Evolutionary conservation across 2,888 invertebrate genomes (phyloP).

Genomic region (Gastrophysa polygoni): DNA sequence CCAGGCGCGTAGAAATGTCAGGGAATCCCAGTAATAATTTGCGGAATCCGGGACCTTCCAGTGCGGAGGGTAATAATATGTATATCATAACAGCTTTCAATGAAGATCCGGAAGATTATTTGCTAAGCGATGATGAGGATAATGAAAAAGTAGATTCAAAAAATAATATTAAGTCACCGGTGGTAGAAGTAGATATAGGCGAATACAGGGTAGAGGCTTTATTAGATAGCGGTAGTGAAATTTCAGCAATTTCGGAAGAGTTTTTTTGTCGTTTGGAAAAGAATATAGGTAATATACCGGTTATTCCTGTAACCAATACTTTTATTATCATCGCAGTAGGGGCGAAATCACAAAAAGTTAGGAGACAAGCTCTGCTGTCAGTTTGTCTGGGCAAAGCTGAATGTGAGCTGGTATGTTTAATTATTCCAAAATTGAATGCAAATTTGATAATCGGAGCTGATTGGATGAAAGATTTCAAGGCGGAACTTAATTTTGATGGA

Average conservation of each 20-base stretch:
- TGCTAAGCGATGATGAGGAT: neutral
- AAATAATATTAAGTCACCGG: neutral
- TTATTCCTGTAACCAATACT: neutral
- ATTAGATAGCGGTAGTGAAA: constrained; percentile 15
- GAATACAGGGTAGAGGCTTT: neutral
- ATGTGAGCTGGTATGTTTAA: neutral
- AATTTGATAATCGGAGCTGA: neutral
- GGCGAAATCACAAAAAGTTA: constrained; percentile 3
- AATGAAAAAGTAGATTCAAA: neutral
- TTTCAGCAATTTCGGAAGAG: constrained; percentile 5
- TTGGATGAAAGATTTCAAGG: neutral
- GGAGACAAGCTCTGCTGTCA: neutral
- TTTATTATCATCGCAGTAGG: constrained; percentile 4
- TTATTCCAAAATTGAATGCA: neutral
- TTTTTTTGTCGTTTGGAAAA: neutral
- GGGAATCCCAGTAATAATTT: neutral
- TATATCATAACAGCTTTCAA: constrained; percentile 3
- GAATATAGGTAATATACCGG: neutral
- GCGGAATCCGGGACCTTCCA: neutral
- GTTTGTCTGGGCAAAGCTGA: neutral
- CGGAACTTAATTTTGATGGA: neutral
- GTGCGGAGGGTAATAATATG: neutral
- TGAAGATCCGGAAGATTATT: constrained; percentile 3
- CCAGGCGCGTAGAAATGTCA: too few relatives aligned
- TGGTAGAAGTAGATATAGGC: neutral